Evolutionary conservation across 2,888 invertebrate genomes (phyloP).

Genomic region (Phoronis australis): DNA sequence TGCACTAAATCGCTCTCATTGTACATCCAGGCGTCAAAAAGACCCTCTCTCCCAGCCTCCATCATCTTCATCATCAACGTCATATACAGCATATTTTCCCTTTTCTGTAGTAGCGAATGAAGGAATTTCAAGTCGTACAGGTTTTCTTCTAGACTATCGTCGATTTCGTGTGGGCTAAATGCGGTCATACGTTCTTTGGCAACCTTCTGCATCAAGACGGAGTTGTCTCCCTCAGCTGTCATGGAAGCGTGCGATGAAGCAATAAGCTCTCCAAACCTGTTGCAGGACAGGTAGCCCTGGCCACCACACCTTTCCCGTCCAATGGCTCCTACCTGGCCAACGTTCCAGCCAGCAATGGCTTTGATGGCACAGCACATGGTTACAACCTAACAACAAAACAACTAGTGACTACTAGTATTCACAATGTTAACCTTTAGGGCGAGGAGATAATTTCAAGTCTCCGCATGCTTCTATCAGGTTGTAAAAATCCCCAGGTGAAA

Average conservation of each 20-base stretch:
- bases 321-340: constrained; percentile 16
- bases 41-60: constrained; percentile 17
- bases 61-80: constrained; percentile 15
- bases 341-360: constrained; percentile 22
- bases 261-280: constrained; percentile 23
- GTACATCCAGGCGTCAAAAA: constrained; percentile 29
- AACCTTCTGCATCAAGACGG: constrained; percentile 29
- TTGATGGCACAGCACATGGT: constrained; percentile 31
- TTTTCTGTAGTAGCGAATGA: constrained; percentile 13
- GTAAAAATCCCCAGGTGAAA: too few species aligned
- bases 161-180: constrained; percentile 12
- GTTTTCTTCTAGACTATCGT: background rate
- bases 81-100: constrained; percentile 16
- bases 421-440: too few species aligned
- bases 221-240: constrained; percentile 30
- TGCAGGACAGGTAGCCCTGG: constrained; percentile 26
- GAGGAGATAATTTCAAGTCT: too few species aligned
- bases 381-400: too few species aligned
- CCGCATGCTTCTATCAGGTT: too few species aligned
- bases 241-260: constrained; percentile 26
- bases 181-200: constrained; percentile 22
- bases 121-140: constrained; percentile 11
- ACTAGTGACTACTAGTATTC: too few species aligned
- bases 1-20: constrained; percentile 25
- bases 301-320: constrained; percentile 27